phyloP scores from a whole-genome alignment of 2,797 vertebrate species.

The Iguana delicatissima region DNA sequence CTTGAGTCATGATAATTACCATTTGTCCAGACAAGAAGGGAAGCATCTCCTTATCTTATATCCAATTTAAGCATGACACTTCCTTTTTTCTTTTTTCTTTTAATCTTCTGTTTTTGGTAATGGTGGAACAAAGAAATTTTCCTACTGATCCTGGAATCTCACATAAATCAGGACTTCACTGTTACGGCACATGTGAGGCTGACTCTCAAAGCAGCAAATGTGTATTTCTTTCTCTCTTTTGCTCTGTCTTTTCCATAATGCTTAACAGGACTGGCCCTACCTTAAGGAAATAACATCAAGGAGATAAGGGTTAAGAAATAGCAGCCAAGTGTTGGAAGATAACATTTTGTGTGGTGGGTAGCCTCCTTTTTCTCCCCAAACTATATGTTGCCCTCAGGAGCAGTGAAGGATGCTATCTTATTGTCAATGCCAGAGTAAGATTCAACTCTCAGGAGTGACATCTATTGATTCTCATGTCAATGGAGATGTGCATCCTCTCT shows the following conservation, averaged over 20 bases:
- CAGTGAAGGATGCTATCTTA: background rate
- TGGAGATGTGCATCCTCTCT: too few relatives aligned
- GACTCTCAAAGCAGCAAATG: background rate
- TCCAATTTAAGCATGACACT: constrained; percentile 12
- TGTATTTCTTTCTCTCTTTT: too few relatives aligned
- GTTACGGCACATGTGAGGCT: background rate
- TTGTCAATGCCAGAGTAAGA: background rate
- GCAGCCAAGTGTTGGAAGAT: background rate
- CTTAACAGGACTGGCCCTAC: background rate
- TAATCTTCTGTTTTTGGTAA: constrained; percentile 38
- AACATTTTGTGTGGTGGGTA: background rate
- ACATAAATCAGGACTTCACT: too few relatives aligned
- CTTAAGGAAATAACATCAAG: too few relatives aligned
- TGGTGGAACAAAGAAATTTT: constrained; percentile 45
- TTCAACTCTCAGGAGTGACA: background rate
- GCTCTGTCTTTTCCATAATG: too few relatives aligned
- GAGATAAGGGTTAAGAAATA: background rate
- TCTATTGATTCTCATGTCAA: background rate
- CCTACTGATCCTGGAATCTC: constrained; percentile 11
- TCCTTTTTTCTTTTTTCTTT: accelerated
- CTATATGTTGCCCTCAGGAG: background rate
- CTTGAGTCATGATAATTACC: background rate
- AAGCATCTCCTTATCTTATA: constrained; percentile 28
- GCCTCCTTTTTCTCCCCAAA: background rate
- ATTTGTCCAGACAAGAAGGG: background rate